A percentile compares a stretch with the other conserved stretches of the same genome.
Conservation (phyloP, 2,797 vertebrate genomes). For the Falco columbarius region DNA sequence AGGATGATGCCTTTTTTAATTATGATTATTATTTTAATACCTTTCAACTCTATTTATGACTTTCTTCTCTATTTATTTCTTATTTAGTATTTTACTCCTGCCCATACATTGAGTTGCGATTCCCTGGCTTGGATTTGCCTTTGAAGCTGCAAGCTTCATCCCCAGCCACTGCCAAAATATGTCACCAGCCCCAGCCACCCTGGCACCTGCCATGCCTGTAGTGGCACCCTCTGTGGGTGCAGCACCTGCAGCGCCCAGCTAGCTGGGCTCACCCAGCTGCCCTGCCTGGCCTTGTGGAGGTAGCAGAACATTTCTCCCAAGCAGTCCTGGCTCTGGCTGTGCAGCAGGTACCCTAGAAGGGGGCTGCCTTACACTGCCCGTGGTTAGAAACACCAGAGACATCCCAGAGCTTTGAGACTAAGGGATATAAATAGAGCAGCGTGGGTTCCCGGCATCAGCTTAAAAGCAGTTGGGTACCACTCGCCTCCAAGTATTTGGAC, state of each 20-base stretch:
- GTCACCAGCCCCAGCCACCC: fast-evolving
- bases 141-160: background rate
- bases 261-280: background rate
- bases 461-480: background rate
- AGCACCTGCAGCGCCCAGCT: background rate
- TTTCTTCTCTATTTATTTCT: slow-evolving; percentile 57
- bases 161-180: background rate
- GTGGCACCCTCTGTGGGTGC: background rate
- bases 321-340: background rate
- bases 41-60: slow-evolving; percentile 51
- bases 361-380: background rate
- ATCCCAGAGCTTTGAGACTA: background rate
- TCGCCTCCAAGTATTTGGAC: fast-evolving
- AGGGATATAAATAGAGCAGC: background rate
- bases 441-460: background rate
- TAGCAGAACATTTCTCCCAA: background rate
- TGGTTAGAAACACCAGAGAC: background rate
- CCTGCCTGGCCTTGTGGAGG: background rate
- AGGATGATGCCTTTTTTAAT: background rate
- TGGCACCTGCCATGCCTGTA: fast-evolving
- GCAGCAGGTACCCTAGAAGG: background rate
- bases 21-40: slow-evolving; percentile 31
- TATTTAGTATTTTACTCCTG: slow-evolving; percentile 20
- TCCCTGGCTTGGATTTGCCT: background rate
- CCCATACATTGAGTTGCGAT: background rate